A percentile compares a stretch with the other conserved stretches of the same genome.
phyloP scores from a whole-genome alignment of 2,797 vertebrate species.

The Acridotheres tristis region DNA sequence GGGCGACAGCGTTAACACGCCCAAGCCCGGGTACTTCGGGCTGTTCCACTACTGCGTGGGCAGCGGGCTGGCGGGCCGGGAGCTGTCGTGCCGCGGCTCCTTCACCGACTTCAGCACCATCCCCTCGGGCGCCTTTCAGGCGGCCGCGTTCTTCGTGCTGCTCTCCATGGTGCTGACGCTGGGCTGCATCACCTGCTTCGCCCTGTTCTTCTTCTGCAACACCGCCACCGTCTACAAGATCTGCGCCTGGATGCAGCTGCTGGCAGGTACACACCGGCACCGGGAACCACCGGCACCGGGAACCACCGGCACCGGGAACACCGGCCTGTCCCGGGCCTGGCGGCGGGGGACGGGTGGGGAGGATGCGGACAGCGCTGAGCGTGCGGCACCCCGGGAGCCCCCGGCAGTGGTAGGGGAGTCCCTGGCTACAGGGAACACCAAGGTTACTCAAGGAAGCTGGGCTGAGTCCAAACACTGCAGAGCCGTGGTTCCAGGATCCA shows the following conservation, averaged over 20 bases:
- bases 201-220: slow-evolving; percentile 99
- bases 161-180: slow-evolving; percentile 97
- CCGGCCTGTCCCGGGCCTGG: background rate
- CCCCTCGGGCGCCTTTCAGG: slow-evolving; percentile 93
- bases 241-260: slow-evolving; percentile 98
- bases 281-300: background rate
- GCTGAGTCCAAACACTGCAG: background rate
- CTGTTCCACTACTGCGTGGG: slow-evolving; percentile 97
- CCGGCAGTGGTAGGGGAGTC: background rate
- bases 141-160: slow-evolving; percentile 93
- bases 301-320: background rate
- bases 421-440: background rate
- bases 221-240: slow-evolving; percentile 98
- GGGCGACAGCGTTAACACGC: slow-evolving; percentile 95
- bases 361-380: background rate
- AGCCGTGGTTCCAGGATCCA: background rate
- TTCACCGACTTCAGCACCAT: slow-evolving; percentile 96
- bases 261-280: slow-evolving; percentile 83
- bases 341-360: background rate
- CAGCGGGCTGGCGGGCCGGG: slow-evolving; percentile 86
- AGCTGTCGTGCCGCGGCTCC: slow-evolving; percentile 91
- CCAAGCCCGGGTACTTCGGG: slow-evolving; percentile 94
- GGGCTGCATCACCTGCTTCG: slow-evolving; percentile 95
- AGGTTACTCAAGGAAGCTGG: background rate
- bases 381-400: background rate